phyloP scores from a whole-genome alignment of 2,113 vertebrate genomes.

The Parus major region DNA sequence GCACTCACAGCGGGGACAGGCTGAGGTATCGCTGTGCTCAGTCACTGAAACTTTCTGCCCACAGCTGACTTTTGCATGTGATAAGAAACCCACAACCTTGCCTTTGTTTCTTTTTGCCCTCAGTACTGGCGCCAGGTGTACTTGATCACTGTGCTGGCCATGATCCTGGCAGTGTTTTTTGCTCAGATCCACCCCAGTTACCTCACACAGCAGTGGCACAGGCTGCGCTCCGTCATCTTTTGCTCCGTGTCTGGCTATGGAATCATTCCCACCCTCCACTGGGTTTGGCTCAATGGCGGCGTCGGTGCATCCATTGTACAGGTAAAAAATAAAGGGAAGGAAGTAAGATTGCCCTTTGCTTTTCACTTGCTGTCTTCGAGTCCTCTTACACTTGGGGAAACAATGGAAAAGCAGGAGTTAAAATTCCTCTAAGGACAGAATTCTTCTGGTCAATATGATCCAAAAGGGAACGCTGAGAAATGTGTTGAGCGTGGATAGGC shows the following conservation, averaged over 20 bases:
- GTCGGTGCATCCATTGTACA: conserved; percentile 86
- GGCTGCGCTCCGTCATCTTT: conserved; percentile 87
- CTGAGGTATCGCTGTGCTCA: rapidly evolving
- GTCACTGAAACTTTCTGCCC: neutral
- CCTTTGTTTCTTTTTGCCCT: neutral
- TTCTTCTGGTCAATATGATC: rapidly evolving
- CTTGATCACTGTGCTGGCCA: conserved; percentile 89
- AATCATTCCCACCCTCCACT: conserved; percentile 90
- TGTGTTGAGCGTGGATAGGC: neutral
- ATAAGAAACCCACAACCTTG: neutral
- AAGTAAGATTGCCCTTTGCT: neutral
- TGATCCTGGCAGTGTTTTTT: conserved; percentile 93
- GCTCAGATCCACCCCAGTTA: conserved; percentile 94
- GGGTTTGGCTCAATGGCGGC: conserved; percentile 91
- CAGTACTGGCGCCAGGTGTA: conserved; percentile 97
- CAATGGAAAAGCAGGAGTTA: neutral
- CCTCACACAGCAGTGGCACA: conserved; percentile 91
- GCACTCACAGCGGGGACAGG: neutral
- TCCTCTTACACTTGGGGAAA: neutral
- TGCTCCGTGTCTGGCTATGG: conserved; percentile 89
- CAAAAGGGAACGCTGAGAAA: neutral
- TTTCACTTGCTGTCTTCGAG: neutral
- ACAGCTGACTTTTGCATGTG: rapidly evolving
- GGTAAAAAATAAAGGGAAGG: conserved; percentile 63
- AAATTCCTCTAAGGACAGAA: neutral